A percentile compares a stretch with the other conserved stretches of the same genome.
Conservation (phyloP, 2,797 vertebrate species). For the Chelidonichthys spinosus region DNA sequence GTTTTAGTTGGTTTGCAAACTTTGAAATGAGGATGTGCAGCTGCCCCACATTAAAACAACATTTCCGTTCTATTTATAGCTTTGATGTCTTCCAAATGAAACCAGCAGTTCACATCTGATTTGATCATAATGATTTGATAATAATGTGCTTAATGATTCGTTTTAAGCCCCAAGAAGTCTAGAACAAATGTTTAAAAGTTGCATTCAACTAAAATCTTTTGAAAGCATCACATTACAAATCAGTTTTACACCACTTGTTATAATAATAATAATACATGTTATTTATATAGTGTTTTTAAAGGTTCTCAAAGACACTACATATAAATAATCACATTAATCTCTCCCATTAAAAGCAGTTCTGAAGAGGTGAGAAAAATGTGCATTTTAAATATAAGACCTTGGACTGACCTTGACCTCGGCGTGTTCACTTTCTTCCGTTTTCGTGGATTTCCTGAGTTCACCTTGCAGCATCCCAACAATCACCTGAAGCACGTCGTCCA, state of each 20-base stretch:
- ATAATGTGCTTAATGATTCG: not conserved
- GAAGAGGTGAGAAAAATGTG: not conserved
- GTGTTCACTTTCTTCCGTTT: slow-evolving; percentile 52
- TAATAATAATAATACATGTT: no score
- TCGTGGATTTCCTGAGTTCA: slow-evolving; percentile 55
- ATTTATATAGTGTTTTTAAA: no score
- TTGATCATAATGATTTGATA: not conserved
- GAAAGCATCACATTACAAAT: not conserved
- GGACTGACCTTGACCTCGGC: slow-evolving; percentile 78
- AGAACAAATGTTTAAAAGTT: not conserved
- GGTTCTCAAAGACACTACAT: no score
- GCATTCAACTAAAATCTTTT: not conserved
- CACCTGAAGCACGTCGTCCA: slow-evolving; percentile 84
- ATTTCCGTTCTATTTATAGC: no score
- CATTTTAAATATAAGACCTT: not conserved
- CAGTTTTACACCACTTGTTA: not conserved
- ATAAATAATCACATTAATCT: no score
- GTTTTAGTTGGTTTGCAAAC: not conserved
- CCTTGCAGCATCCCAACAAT: slow-evolving; percentile 81
- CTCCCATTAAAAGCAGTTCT: no score
- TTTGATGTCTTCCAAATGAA: not conserved
- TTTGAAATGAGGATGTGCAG: not conserved
- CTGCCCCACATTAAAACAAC: not conserved
- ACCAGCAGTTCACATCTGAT: not conserved
- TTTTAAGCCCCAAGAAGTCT: not conserved